These are phyloP conservation scores for Polyploca ridens DNA, from an alignment of 2,888 invertebrate species.

Conservation along the genomic window DNA sequence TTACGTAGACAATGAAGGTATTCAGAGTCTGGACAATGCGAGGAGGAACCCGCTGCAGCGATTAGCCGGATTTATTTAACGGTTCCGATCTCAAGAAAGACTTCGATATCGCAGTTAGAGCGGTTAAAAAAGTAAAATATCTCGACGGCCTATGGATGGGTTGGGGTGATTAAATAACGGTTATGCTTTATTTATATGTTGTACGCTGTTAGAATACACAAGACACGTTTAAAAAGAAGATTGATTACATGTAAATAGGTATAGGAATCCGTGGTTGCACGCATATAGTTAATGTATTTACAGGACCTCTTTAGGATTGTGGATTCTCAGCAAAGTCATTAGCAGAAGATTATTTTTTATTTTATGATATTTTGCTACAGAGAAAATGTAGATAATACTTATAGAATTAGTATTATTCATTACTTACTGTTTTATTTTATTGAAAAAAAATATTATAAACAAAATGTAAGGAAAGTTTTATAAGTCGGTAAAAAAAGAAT, in stretches of 20 bases:
- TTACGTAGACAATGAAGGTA: constrained; percentile 72
- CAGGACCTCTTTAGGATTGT: too few relatives aligned
- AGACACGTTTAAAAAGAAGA: not conserved
- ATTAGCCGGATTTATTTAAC: constrained; percentile 78
- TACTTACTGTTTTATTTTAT: too few relatives aligned
- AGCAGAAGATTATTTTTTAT: too few relatives aligned
- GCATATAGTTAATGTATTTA: not conserved
- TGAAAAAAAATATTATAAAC: too few relatives aligned
- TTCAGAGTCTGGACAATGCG: constrained; percentile 76
- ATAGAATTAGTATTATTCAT: too few relatives aligned
- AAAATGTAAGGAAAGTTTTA: too few relatives aligned
- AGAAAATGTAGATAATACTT: too few relatives aligned
- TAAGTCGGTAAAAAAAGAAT: not conserved
- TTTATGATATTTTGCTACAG: too few relatives aligned
- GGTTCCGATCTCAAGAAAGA: constrained; percentile 53
- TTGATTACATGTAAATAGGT: not conserved
- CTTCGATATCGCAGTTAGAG: constrained; percentile 42
- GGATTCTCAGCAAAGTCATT: too few relatives aligned
- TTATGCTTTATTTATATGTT: not conserved
- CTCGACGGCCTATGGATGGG: not conserved
- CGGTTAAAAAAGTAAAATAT: constrained; percentile 20
- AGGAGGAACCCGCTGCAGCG: constrained; percentile 58
- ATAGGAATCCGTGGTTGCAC: not conserved
- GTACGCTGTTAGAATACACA: not conserved
- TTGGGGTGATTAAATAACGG: not conserved